A percentile compares a stretch with the other conserved stretches of the same genome.
These are phyloP conservation scores for Alloplasta piceator DNA, from an alignment of 2,888 invertebrate genomes.

Conservation along the genomic window DNA sequence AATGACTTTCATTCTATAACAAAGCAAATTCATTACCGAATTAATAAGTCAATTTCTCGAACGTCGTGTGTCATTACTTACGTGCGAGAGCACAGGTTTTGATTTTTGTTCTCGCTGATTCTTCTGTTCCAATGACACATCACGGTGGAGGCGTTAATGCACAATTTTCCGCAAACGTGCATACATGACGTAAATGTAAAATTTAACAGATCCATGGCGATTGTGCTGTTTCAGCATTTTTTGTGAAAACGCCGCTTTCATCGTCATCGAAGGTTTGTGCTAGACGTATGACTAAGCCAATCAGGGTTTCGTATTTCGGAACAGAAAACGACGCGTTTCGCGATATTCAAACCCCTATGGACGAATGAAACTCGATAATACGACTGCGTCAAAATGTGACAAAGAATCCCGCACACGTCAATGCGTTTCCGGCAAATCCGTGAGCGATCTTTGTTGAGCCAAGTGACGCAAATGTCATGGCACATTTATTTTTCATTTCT, in stretches of 20 bases:
- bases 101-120: constrained; percentile 4
- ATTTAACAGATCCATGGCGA: neutral
- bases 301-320: constrained; percentile 33
- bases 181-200: neutral
- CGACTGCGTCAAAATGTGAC: constrained; percentile 24
- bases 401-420: constrained; percentile 2
- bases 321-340: constrained; percentile 2
- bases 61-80: neutral
- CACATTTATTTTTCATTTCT: neutral
- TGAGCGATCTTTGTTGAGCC: neutral
- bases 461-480: neutral
- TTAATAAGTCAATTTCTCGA: constrained; percentile 1
- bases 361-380: constrained; percentile 25
- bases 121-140: neutral
- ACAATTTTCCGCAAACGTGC: neutral
- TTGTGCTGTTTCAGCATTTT: neutral
- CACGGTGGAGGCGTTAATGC: neutral
- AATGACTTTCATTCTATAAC: too few relatives aligned
- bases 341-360: constrained; percentile 29
- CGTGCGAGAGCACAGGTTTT: neutral
- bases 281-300: neutral
- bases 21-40: neutral
- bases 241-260: neutral
- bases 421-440: neutral
- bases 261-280: constrained; percentile 5